phyloP scores from a whole-genome alignment of 1,140 invertebrate species.

The Trigoniulus corallinus region DNA sequence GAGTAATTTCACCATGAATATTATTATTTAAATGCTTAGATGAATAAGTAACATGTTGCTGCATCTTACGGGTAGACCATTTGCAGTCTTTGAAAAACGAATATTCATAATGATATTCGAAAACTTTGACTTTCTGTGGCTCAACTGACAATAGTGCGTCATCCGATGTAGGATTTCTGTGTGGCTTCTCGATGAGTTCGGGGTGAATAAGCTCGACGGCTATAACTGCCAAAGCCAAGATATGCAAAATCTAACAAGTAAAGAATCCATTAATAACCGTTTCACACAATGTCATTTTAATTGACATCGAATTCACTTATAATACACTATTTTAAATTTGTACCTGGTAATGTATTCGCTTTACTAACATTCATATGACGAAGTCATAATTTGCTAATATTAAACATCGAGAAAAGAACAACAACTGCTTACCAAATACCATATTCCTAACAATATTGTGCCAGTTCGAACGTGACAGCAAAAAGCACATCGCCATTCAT shows the following conservation, averaged over 20 bases:
- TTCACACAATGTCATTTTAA: too few species aligned
- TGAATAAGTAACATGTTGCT: not conserved
- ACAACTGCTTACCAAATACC: constrained; percentile 51
- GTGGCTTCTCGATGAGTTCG: constrained; percentile 16
- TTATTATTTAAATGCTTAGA: not conserved
- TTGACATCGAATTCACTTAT: too few species aligned
- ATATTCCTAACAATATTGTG: constrained; percentile 57
- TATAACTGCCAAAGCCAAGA: constrained; percentile 46
- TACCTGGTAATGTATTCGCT: not conserved
- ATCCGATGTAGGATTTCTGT: constrained; percentile 1
- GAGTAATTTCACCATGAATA: not conserved
- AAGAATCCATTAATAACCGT: too few species aligned
- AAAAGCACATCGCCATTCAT: constrained; percentile 49
- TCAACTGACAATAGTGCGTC: constrained; percentile 4
- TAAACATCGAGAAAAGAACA: not conserved
- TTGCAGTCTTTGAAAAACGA: constrained; percentile 11
- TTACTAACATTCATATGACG: not conserved
- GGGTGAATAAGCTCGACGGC: constrained; percentile 54
- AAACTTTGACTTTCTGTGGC: constrained; percentile 6
- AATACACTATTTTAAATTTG: not conserved
- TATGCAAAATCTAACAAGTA: constrained; percentile 44
- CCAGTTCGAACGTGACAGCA: constrained; percentile 68
- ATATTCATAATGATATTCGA: constrained; percentile 13
- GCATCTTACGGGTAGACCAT: constrained; percentile 16
- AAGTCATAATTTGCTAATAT: constrained; percentile 1